Evolutionary conservation across 2,888 invertebrate species (phyloP), one percentile per base, ranked within the genome.

Genomic region (Mallateleia sp.): DNA sequence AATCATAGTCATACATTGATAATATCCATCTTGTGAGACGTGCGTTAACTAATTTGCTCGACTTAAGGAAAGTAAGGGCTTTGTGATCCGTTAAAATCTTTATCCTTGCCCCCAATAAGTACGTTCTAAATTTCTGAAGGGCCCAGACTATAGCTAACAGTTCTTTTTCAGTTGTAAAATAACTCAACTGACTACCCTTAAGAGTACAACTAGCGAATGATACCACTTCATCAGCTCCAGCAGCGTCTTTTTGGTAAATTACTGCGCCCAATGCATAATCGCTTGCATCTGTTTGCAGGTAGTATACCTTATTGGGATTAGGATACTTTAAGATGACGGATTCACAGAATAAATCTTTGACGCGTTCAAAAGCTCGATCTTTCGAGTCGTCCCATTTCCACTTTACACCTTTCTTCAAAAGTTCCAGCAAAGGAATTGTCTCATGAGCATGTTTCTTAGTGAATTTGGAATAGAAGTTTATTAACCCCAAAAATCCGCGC

Each of bases 1-100:
- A 47, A 47, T 47, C 47, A 18, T 18, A 47, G 9, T 47, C 18
- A 3, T 47, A 18, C 6, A 47, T 47, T 2, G 47, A 20, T 3
- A 47, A 18, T 18, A 47, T 47, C 47, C 47, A 47, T 47, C 47
- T 47, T 1, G 88, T 90, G 0, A 93, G 32, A 8, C 92, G 71
- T 7, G 86, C 83, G 24, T 79, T 89, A 4, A 89, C 62, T 4
- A 93, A 56, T 38, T 89, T 84, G 67, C 93, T 93, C 0, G 67
- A 80, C 20, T 77, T 71, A 18, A 93, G 28, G 62, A 93, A 93
- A 0, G 85, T 88, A 0, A 93, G 45, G 0, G 91, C 87, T 45
- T 90, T 89, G 66, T 92, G 92, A 60, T 93, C 92, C 0, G 91
- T 92, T n/a, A 38, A 11, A 85, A 93, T 87, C 0, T 85, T 81